These are phyloP conservation scores for Phylloscopus trochilus DNA, from an alignment of 2,113 vertebrate species.

Conservation along the genomic window DNA sequence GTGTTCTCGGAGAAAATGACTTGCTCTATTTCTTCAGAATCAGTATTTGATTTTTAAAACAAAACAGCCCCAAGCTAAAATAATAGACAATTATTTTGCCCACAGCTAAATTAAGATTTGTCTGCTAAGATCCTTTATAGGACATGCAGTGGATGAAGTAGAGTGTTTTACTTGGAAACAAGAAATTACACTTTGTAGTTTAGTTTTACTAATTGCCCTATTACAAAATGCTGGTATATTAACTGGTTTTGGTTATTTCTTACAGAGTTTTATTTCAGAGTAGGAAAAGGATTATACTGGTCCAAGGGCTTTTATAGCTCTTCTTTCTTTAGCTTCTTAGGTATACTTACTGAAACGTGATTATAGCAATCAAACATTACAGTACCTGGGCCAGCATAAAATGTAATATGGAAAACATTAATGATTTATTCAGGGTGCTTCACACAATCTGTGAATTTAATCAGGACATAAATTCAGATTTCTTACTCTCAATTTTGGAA, in stretches of 20 bases:
- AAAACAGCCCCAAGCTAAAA: constrained; percentile 52
- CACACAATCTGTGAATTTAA: background rate
- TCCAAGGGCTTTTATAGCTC: background rate
- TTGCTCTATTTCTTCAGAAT: constrained; percentile 57
- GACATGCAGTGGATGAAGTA: background rate
- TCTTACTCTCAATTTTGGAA: background rate
- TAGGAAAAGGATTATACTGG: background rate
- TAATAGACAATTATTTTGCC: constrained; percentile 49
- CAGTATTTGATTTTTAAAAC: constrained; percentile 45
- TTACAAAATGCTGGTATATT: background rate
- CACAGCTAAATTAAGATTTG: constrained; percentile 39
- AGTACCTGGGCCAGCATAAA: background rate
- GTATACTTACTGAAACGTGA: background rate
- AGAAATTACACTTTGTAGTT: background rate
- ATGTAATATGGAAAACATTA: background rate
- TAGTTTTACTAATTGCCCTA: background rate
- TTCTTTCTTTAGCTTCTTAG: background rate
- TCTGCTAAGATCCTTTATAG: constrained; percentile 17
- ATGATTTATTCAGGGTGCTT: constrained; percentile 30
- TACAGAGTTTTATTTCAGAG: background rate
- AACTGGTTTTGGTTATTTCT: background rate
- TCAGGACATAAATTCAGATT: constrained; percentile 6
- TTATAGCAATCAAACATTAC: background rate
- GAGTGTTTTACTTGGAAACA: background rate
- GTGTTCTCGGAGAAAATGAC: constrained; percentile 57